A percentile compares a stretch with the other conserved stretches of the same genome.
phyloP scores from a whole-genome alignment of 2,797 vertebrate species.

The Apogon talboti region DNA sequence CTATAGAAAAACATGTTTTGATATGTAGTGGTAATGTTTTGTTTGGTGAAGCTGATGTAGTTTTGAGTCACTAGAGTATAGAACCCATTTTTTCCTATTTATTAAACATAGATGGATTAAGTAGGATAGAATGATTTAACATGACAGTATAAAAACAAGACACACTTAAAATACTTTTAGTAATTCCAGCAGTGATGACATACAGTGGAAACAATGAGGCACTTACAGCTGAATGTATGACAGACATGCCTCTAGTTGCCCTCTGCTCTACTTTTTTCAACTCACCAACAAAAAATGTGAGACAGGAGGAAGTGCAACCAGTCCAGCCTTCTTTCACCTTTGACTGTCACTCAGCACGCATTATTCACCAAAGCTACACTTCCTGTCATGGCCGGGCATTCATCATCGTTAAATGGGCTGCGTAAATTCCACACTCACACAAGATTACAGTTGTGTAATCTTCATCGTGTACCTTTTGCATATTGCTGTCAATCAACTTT shows the following conservation, averaged over 20 bases:
- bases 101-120: too few species aligned
- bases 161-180: neutral
- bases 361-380: neutral
- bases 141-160: neutral
- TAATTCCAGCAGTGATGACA: neutral
- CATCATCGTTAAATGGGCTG: neutral
- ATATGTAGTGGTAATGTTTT: neutral
- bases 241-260: neutral
- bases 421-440: neutral
- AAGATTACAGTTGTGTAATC: too few species aligned
- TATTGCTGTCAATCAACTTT: neutral
- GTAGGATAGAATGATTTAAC: too few species aligned
- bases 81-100: too few species aligned
- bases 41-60: neutral
- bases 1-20: neutral
- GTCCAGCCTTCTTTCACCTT: constrained; percentile 14
- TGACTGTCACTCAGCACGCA: constrained; percentile 14
- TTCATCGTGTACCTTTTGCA: neutral
- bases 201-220: constrained; percentile 16
- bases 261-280: constrained; percentile 32
- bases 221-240: neutral
- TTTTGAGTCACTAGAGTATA: too few species aligned
- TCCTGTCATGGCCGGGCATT: neutral
- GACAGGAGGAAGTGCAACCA: constrained; percentile 47
- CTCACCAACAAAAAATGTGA: constrained; percentile 44